Percentiles rank a stretch among this genome's conserved stretches.
These are phyloP conservation scores for Cataglyphis hispanica DNA, from an alignment of 1,140 invertebrate species.

Conservation along the genomic window DNA sequence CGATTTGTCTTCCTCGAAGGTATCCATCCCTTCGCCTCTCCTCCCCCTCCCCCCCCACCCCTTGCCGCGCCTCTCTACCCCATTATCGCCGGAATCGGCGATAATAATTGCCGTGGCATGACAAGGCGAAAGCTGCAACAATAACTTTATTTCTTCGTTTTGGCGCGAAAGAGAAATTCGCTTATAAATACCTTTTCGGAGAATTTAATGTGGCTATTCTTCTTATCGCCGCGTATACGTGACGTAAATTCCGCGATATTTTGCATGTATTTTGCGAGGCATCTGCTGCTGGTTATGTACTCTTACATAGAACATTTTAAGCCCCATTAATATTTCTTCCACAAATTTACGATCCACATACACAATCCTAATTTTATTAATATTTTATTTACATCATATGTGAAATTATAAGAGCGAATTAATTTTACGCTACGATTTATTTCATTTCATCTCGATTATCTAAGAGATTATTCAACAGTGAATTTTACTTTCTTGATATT, in stretches of 20 bases:
- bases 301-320: background rate
- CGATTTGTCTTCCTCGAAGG: slow-evolving; percentile 56
- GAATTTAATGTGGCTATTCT: slow-evolving; percentile 14
- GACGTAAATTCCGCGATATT: slow-evolving; percentile 22
- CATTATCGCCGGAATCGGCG: slow-evolving; percentile 41
- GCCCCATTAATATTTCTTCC: slow-evolving; percentile 20
- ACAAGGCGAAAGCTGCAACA: background rate
- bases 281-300: background rate
- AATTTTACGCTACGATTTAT: slow-evolving; percentile 25
- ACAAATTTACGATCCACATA: slow-evolving; percentile 28
- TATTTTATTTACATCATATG: slow-evolving; percentile 25
- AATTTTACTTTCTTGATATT: slow-evolving; percentile 9
- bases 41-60: no score
- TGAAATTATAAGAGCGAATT: background rate
- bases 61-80: background rate
- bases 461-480: background rate
- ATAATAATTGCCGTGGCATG: slow-evolving; percentile 55
- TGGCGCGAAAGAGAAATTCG: background rate
- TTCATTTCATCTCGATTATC: background rate
- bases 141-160: slow-evolving; percentile 26
- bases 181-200: background rate
- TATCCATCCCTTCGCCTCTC: background rate
- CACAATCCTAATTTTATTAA: background rate
- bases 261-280: background rate
- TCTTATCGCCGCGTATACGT: slow-evolving; percentile 8